Percentiles rank a stretch among this genome's conserved stretches.
These are phyloP conservation scores for Tetranychus piercei DNA, from an alignment of 2,888 invertebrate species.

Conservation along the genomic window DNA sequence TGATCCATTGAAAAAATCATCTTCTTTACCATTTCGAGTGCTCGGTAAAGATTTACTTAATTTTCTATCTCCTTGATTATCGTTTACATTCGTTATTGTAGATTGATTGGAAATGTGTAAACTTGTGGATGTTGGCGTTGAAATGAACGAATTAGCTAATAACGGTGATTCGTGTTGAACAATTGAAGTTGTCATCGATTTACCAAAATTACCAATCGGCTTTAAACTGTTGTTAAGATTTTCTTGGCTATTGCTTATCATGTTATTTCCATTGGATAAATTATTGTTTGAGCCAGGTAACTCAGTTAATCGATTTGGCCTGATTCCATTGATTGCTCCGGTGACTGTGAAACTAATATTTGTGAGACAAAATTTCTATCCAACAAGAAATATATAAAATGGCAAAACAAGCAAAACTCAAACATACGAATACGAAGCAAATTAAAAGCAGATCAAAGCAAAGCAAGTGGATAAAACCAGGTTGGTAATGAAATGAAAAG, in stretches of 20 bases:
- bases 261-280: background rate
- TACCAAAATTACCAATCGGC: background rate
- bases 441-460: background rate
- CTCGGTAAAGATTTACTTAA: slow-evolving; percentile 13
- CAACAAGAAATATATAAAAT: background rate
- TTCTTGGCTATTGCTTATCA: background rate
- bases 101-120: too few species aligned
- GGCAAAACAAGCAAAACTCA: background rate
- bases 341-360: slow-evolving; percentile 1
- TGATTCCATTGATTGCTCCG: background rate
- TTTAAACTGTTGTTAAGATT: background rate
- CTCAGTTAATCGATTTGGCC: background rate
- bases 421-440: background rate
- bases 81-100: background rate
- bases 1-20: slow-evolving; percentile 5
- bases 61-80: background rate
- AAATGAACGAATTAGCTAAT: background rate
- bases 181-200: background rate
- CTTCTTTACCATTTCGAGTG: slow-evolving; percentile 4
- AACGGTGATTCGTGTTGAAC: background rate
- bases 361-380: background rate
- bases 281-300: background rate
- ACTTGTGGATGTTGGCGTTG: background rate
- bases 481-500: background rate
- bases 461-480: background rate